Evolutionary conservation across 2,888 invertebrate species (phyloP).

Genomic region (Anthrax anthrax): DNA sequence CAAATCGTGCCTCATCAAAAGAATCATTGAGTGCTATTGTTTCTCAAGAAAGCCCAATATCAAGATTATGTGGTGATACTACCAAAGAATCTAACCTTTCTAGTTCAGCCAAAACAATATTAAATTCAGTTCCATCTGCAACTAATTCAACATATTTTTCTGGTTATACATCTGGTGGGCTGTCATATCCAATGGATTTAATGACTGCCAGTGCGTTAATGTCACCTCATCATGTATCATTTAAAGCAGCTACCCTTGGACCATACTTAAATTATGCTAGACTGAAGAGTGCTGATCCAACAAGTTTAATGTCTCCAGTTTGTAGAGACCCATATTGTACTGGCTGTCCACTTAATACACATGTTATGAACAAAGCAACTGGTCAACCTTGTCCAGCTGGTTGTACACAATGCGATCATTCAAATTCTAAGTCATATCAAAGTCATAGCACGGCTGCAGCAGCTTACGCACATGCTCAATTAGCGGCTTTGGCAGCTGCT

Average conservation of each 20-base stretch:
- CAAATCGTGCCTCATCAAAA: conserved; percentile 26
- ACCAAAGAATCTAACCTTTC: conserved; percentile 42
- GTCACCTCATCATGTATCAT: conserved; percentile 58
- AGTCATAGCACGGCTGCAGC: conserved; percentile 47
- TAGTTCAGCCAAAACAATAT: conserved; percentile 37
- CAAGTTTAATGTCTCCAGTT: conserved; percentile 52
- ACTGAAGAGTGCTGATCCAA: conserved; percentile 45
- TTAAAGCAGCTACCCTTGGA: conserved; percentile 56
- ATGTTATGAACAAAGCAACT: conserved; percentile 45
- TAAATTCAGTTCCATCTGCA: conserved; percentile 36
- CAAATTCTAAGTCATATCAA: conserved; percentile 35
- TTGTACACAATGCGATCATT: conserved; percentile 69
- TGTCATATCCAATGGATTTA: conserved; percentile 55
- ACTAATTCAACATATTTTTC: conserved; percentile 45
- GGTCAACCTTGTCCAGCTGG: conserved; percentile 66
- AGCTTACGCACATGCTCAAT: conserved; percentile 64
- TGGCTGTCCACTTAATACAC: conserved; percentile 76
- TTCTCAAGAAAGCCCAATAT: conserved; percentile 17
- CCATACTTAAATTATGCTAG: conserved; percentile 78
- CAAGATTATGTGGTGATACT: conserved; percentile 12
- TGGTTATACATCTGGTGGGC: conserved; percentile 49
- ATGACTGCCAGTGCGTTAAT: conserved; percentile 60
- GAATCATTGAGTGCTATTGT: conserved; percentile 19
- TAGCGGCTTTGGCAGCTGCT: conserved; percentile 67
- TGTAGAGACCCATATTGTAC: conserved; percentile 88